Base-by-base conservation (phyloP, 2,113 vertebrate species). In the Rutilus rutilus region DNA sequence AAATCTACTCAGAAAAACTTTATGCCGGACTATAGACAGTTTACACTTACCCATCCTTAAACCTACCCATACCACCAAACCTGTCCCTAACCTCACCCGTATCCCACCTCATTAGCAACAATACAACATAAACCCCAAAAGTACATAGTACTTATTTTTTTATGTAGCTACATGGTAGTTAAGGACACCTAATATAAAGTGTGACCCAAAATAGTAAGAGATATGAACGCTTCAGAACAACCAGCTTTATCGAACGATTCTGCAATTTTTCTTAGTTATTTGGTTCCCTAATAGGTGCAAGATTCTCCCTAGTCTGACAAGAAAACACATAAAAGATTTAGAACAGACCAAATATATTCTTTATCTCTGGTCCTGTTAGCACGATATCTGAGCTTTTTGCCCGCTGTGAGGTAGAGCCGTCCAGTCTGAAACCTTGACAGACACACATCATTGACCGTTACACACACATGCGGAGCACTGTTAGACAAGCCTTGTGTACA, bases 401-500 rank as follows among this genome's bases (percentile, higher is more conserved):
- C 50, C 17, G 9, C 47, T 33, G 27, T 77, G 74, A 30, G 25
- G 74, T 54, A 54, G 27, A 76, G 74, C n/a, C 25, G 25, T 54
- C 45, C 47, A 76, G 47, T 30, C 47, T 19, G 3, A 77, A 77
- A 54, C 47, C 75, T 27, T 77, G 50, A 47, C 69, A 42, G 69
- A 73, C 69, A 45, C 71, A n/a, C 71, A 47, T 25, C 71, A 74
- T 1, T 74, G 71, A 74, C 71, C 54, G n/a, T 78, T 60, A 79
- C 77, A 79, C 54, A 60, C 33, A 60, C 30, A 54, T 25, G 54
- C 30, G 42, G 52, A 79, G 27, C 21, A 78, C 0, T 11, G 75
- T 78, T 33, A 33, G 50, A 78, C 50, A 78, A 78, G 47, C 27
- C 50, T 54, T 11, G 7, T 9, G 19, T 39, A 79, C 12, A 42